Evolutionary conservation across 2,888 invertebrate species (phyloP), one percentile per base, ranked within the genome.

Genomic region (Tiliacea aurago): DNA sequence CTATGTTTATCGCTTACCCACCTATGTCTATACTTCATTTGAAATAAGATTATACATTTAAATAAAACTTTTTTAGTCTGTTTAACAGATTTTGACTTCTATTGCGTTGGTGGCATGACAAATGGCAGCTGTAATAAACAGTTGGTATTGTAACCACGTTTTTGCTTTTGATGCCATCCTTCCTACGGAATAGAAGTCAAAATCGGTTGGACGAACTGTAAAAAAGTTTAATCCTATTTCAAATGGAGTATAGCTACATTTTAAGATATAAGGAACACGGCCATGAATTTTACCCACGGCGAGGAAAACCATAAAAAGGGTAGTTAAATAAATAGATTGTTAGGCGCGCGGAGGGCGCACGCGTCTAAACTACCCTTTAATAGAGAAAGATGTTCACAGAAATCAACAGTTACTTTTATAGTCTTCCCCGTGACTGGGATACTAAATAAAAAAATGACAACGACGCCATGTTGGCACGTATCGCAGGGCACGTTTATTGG

Each of bases 241-340:
- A n/a, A n/a, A n/a, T n/a, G n/a, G n/a, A n/a, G 75, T 82, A 79
- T 85, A 70, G 75, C 70, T 76, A 69, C 41, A 65, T 74, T 85
- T 83, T 81, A 78, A 86, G 76, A 74, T 80, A 78, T 74, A 81
- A 81, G 58, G 83, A 88, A 86, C 87, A 87, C 76, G 78, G 75
- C 81, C 81, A 84, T 87, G 81, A 90, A 88, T 88, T 90, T 91
- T 90, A 91, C 89, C 87, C 87, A 86, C 87, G 84, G 87, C 87
- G 89, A 86, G 83, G 87, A 90, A 93, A 92, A 90, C 92, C 90
- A 92, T 92, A 92, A 93, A 92, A 89, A 89, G 89, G 90, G 92
- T 90, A 92, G 92, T 93, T 93, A 92, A 89, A 92, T 93, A 93
- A 93, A 93, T 93, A 93, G 91, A 92, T 94, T 88, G 92, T 91